phyloP scores from a whole-genome alignment of 2,113 vertebrate species.

The Daphoenositta chrysoptera region DNA sequence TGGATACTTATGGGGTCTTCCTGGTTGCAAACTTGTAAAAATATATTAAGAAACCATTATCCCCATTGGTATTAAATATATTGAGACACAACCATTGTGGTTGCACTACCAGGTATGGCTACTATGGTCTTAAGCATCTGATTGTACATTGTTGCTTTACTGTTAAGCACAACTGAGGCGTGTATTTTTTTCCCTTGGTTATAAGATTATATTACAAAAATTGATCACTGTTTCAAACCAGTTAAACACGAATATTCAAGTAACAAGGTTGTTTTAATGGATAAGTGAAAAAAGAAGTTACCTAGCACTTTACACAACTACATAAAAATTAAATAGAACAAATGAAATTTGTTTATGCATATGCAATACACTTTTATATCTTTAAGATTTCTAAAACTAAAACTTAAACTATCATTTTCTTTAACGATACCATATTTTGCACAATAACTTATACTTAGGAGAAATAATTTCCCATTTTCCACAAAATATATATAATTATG shows the following conservation, averaged over 20 bases:
- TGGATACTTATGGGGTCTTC: conserved; percentile 33
- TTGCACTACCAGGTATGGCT: conserved; percentile 20
- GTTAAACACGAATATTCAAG: conserved; percentile 77
- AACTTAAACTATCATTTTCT: conserved; percentile 76
- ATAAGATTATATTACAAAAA: conserved; percentile 46
- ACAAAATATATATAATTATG: conserved; percentile 82
- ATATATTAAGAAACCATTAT: conserved; percentile 30
- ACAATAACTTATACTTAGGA: conserved; percentile 84
- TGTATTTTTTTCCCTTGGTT: conserved; percentile 38
- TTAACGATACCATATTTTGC: conserved; percentile 76
- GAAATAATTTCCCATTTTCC: conserved; percentile 73
- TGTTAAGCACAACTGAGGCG: conserved; percentile 34
- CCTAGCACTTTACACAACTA: conserved; percentile 75
- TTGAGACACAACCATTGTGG: background rate
- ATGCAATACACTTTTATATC: conserved; percentile 76
- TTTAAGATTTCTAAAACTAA: conserved; percentile 79
- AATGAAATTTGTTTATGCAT: conserved; percentile 75
- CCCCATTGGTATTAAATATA: conserved; percentile 1
- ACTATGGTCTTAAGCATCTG: conserved; percentile 17
- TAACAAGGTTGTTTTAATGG: conserved; percentile 73
- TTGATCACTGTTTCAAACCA: conserved; percentile 62
- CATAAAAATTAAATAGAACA: conserved; percentile 82
- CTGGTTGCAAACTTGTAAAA: conserved; percentile 39
- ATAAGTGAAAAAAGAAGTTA: conserved; percentile 54
- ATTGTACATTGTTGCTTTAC: conserved; percentile 28